Percentiles rank a stretch among this genome's conserved stretches.
These are phyloP conservation scores for Arnoldichthys spilopterus DNA, from an alignment of 2,797 vertebrate species.

Conservation along the genomic window DNA sequence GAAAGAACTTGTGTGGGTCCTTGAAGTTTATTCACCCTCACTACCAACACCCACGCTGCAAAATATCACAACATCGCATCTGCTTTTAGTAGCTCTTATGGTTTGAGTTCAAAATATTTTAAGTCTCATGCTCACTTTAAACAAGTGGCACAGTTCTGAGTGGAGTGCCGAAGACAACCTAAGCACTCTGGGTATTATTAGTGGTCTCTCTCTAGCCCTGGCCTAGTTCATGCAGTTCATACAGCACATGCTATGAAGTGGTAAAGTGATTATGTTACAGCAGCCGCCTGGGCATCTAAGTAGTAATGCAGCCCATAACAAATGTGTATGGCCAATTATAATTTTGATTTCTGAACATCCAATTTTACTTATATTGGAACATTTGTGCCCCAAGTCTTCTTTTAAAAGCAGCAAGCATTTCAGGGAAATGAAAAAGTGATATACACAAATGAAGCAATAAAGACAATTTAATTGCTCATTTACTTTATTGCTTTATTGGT, in stretches of 20 bases:
- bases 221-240: slow-evolving; percentile 77
- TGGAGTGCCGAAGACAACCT: slow-evolving; percentile 67
- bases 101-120: slow-evolving; percentile 4
- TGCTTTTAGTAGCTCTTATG: neutral
- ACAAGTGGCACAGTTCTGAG: slow-evolving; percentile 70
- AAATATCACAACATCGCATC: neutral
- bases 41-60: neutral
- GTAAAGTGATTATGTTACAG: slow-evolving; percentile 52
- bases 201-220: slow-evolving; percentile 76
- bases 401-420: no score
- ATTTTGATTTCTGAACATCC: no score
- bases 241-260: slow-evolving; percentile 61
- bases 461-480: no score
- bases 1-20: neutral
- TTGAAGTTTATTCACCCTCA: neutral
- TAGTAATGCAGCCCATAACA: neutral
- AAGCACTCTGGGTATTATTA: slow-evolving; percentile 73
- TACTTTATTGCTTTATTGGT: no score
- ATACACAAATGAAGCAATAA: no score
- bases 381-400: no score
- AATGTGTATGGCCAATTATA: no score
- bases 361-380: no score
- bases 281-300: slow-evolving; percentile 43
- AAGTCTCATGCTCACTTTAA: slow-evolving; percentile 19
- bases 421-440: no score